phyloP scores from a whole-genome alignment of 2,113 vertebrate species.

The Brachyhypopomus gauderio region DNA sequence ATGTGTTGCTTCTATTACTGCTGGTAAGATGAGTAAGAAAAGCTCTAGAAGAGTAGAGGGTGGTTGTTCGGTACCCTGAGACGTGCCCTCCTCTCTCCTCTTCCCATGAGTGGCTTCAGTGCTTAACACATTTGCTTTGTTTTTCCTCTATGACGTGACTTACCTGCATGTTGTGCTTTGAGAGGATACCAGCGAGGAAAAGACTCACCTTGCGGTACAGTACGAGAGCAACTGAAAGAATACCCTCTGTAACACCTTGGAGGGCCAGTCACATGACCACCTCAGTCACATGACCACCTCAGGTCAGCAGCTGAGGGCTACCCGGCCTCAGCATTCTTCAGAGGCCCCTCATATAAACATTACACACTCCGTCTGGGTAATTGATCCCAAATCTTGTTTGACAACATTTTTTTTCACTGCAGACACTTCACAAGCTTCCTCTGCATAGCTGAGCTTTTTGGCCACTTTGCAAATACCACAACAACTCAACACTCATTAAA shows the following conservation, averaged over 20 bases:
- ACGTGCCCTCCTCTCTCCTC: neutral
- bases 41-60: neutral
- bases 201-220: neutral
- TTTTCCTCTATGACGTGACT: neutral
- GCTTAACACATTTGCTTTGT: neutral
- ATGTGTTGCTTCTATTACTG: neutral
- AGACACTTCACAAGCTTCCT: slow-evolving; percentile 74
- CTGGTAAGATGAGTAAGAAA: neutral
- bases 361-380: slow-evolving; percentile 71
- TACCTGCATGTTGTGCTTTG: neutral
- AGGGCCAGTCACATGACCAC: slow-evolving; percentile 39
- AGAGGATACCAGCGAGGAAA: neutral
- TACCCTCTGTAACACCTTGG: slow-evolving; percentile 20
- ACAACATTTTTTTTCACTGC: slow-evolving; percentile 72
- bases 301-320: slow-evolving; percentile 42
- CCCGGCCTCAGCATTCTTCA: slow-evolving; percentile 37
- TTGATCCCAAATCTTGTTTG: slow-evolving; percentile 82
- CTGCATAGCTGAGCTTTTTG: slow-evolving; percentile 74
- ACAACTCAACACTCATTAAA: slow-evolving; percentile 69
- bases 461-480: slow-evolving; percentile 67
- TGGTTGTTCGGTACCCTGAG: neutral
- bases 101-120: too few species aligned
- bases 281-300: slow-evolving; percentile 31
- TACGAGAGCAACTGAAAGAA: neutral
- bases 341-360: slow-evolving; percentile 47